Evolutionary conservation across 2,797 vertebrate species (phyloP), one percentile per base, ranked within the genome.

Genomic region (Pampus argenteus): DNA sequence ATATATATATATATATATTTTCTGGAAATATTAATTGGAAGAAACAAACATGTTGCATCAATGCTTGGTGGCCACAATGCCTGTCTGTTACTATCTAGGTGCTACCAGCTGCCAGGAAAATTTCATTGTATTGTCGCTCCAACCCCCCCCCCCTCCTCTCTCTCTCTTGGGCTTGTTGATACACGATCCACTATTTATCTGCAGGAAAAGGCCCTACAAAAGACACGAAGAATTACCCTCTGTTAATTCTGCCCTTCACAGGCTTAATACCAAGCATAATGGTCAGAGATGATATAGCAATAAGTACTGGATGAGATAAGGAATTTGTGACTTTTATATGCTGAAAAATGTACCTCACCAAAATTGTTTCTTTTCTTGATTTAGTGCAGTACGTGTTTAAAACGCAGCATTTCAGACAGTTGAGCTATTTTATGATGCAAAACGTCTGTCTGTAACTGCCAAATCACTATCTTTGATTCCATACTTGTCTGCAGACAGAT

Each of bases 121-220:
- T 74, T 40, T 81, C 66, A 55, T 57, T 66, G 49, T 71, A 55
- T 58, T 48, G 59, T 51, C 57, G 54, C 15, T 18, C 22, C 50
- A 50, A 13, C 49, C 22, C 31, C 48, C 20, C 51, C 38, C 26
- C 23, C 50, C 18, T 4, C 62, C 40, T 45, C 52, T 42, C n/a
- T 48, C 47, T 69, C 61, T 76, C 55, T 25, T 15, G 71, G 87
- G 83, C 91, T 74, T 93, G 90, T 93, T 89, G 81, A 91, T 85
- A 90, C 89, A 90, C 4, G 88, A 93, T 87, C 82, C 57, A 74
- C 81, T 71, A 67, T 83, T 88, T 81, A 90, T 85, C 74, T 72
- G 74, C 62, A 70, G 79, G 73, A 82, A 68, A 82, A 66, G 13
- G 48, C 64, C 56, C 66, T 52, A 14, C 61, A 51, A 58, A 78